Evolutionary conservation across 2,113 vertebrate species (phyloP).

Genomic region (Epinephelus lanceolatus): DNA sequence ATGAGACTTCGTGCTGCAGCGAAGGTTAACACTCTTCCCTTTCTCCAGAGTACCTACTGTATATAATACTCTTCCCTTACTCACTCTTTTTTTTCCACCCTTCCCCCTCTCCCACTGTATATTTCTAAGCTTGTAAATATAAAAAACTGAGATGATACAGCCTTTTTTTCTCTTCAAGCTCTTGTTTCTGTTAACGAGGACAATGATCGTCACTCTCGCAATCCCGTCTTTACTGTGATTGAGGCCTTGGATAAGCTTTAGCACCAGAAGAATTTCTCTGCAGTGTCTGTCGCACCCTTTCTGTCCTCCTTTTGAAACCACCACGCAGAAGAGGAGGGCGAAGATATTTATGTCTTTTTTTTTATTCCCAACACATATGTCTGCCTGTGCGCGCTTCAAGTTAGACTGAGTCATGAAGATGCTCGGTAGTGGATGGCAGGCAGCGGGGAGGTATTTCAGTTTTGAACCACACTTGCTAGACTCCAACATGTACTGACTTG

Average conservation of each 20-base stretch:
- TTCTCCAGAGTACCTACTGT: slow-evolving; percentile 66
- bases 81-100: slow-evolving; percentile 36
- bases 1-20: slow-evolving; percentile 53
- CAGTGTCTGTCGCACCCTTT: slow-evolving; percentile 47
- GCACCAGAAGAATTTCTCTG: slow-evolving; percentile 56
- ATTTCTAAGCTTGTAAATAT: slow-evolving; percentile 79
- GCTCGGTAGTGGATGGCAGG: slow-evolving; percentile 35
- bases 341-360: slow-evolving; percentile 53
- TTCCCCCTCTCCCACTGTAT: slow-evolving; percentile 64
- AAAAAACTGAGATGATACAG: slow-evolving; percentile 63
- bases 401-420: slow-evolving; percentile 55
- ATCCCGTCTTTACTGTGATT: slow-evolving; percentile 61
- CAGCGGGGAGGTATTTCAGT: slow-evolving; percentile 18
- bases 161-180: slow-evolving; percentile 57
- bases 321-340: slow-evolving; percentile 63
- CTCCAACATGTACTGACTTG: slow-evolving; percentile 76
- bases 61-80: slow-evolving; percentile 76
- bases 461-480: slow-evolving; percentile 51
- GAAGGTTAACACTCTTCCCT: slow-evolving; percentile 47
- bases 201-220: slow-evolving; percentile 30
- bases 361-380: slow-evolving; percentile 54
- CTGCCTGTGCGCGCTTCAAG: slow-evolving; percentile 39
- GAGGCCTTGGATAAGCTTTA: slow-evolving; percentile 72
- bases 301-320: slow-evolving; percentile 59
- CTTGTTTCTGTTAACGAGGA: slow-evolving; percentile 62